phyloP scores from a whole-genome alignment of 2,888 invertebrate species.

The Oscheius onirici region DNA sequence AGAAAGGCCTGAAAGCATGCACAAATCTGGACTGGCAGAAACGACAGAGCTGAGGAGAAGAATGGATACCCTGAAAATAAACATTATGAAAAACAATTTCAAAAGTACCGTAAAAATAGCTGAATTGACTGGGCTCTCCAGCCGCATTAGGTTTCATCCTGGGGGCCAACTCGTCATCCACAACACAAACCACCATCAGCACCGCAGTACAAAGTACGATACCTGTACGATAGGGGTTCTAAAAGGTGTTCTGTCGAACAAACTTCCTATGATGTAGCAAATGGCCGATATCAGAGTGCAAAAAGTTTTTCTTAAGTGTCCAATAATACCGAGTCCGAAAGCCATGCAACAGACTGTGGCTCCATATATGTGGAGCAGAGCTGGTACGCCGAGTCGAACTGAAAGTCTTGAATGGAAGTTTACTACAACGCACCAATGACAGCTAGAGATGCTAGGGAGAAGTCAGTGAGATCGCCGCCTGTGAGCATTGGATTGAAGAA shows the following conservation, averaged over 20 bases:
- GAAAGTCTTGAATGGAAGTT: slow-evolving; percentile 23
- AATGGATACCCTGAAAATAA: slow-evolving; percentile 60
- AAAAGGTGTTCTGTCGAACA: slow-evolving; percentile 14
- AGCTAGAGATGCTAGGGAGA: slow-evolving; percentile 65
- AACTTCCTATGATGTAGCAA: slow-evolving; percentile 67
- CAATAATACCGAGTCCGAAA: slow-evolving; percentile 59
- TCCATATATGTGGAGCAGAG: slow-evolving; percentile 65
- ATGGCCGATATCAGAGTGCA: slow-evolving; percentile 66
- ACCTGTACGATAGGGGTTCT: no score
- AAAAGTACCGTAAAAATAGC: slow-evolving; percentile 60
- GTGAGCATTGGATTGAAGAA: slow-evolving; percentile 65
- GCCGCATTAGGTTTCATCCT: slow-evolving; percentile 69
- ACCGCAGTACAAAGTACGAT: slow-evolving; percentile 63
- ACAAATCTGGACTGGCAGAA: slow-evolving; percentile 67
- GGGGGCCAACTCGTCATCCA: slow-evolving; percentile 70
- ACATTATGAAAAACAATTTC: neutral
- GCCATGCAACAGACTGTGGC: slow-evolving; percentile 61
- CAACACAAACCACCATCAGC: slow-evolving; percentile 70
- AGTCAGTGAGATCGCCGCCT: slow-evolving; percentile 63
- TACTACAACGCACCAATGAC: slow-evolving; percentile 55
- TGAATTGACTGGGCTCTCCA: slow-evolving; percentile 67
- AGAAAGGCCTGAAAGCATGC: slow-evolving; percentile 65
- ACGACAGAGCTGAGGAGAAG: slow-evolving; percentile 64
- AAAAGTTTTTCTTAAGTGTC: slow-evolving; percentile 57
- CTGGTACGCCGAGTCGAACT: slow-evolving; percentile 65